Evolutionary conservation across 53 echinoderm and acorn worm species (phyloP), one percentile per base, ranked within the genome.

Genomic region (Echinometra lucunter): DNA sequence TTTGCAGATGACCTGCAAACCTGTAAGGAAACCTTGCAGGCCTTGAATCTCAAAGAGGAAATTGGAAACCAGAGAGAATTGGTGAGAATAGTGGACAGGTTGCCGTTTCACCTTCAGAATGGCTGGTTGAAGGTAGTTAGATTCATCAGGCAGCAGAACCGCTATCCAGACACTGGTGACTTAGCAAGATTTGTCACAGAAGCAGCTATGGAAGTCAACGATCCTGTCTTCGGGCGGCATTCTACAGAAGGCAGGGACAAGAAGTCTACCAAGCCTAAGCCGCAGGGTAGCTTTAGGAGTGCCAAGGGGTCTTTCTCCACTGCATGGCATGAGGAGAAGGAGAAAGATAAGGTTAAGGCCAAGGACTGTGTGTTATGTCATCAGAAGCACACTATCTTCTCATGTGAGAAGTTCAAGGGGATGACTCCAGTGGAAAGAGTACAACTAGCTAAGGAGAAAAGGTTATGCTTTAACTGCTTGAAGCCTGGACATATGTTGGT

Each of bases 391-490:
- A n/a, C n/a, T n/a, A n/a, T n/a, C n/a, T n/a, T n/a, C n/a, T n/a
- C n/a, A n/a, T n/a, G n/a, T n/a, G n/a, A n/a, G n/a, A n/a, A n/a
- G n/a, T n/a, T n/a, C n/a, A n/a, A 45, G 18, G n/a, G n/a, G 19
- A 45, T 83, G 85, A 6, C 45, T 7, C 85, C 85, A 6, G 0
- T 23, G 45, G 4, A 83, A 17, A 83, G 83, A 15, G 2, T 83
- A 4, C 9, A 83, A 9, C 1, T 44, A 1, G n/a, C n/a, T n/a
- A n/a, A n/a, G n/a, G n/a, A n/a, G n/a, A n/a, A n/a, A n/a, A n/a
- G n/a, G n/a, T n/a, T 83, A 44, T 83, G 85, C 19, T 83, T 83
- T 47, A 83, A 83, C 85, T 83, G 85, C 85, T 30, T 83, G 7
- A 0, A 0, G 16, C 45, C 45, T 44, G 85, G 85, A 15, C 85